Percentiles rank a stretch among this genome's conserved stretches.
Evolutionary conservation across 2,888 invertebrate species (phyloP).

Genomic region (Caenorhabditis wallacei): DNA sequence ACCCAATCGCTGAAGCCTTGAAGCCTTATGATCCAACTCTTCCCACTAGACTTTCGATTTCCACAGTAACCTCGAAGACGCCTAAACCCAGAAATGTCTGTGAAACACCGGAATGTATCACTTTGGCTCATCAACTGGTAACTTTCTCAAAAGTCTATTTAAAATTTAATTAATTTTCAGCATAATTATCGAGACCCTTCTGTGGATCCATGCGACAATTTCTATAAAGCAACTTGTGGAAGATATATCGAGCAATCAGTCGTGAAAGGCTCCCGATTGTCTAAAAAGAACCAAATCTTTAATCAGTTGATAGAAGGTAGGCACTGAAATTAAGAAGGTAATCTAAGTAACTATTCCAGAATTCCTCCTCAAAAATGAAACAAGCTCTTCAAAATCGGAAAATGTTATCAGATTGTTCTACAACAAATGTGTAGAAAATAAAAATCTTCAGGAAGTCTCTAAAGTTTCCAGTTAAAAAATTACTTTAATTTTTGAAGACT

Average conservation of each 20-base stretch:
- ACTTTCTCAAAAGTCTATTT: neutral
- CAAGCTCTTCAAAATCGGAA: neutral
- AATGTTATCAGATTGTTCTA: neutral
- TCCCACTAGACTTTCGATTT: too few relatives aligned
- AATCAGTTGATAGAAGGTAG: neutral
- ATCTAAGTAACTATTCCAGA: neutral
- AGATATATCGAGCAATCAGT: conserved; percentile 1
- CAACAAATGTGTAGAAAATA: neutral
- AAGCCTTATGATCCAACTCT: too few relatives aligned
- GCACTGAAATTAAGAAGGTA: neutral
- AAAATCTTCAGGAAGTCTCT: neutral
- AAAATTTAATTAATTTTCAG: conserved; percentile 74
- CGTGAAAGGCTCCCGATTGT: neutral
- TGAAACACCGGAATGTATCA: conserved; percentile 5
- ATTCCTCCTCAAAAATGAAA: neutral
- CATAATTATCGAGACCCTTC: conserved; percentile 78
- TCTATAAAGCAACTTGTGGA: neutral
- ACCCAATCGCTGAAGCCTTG: too few relatives aligned
- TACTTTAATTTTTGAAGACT: too few relatives aligned
- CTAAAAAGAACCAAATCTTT: neutral
- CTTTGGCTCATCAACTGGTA: conserved; percentile 25
- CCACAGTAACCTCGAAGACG: neutral
- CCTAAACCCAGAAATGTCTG: conserved; percentile 6
- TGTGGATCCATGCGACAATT: conserved; percentile 78
- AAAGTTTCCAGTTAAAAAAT: too few relatives aligned